Evolutionary conservation across 2,797 vertebrate genomes (phyloP).

Genomic region (Enteromius viviparus): DNA sequence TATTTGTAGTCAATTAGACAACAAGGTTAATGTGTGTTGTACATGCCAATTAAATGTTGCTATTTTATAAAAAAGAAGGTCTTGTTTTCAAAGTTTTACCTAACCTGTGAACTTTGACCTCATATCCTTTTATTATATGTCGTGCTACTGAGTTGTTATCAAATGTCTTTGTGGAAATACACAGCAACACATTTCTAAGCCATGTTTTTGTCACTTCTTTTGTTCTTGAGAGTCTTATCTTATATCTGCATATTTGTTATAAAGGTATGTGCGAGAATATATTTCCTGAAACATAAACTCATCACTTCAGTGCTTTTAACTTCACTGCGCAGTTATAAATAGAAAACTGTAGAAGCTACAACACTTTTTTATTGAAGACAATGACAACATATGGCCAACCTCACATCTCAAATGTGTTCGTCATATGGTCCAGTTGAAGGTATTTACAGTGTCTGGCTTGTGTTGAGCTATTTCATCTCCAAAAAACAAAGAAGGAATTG

Average conservation of each 20-base stretch:
- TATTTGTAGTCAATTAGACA: neutral
- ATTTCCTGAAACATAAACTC: neutral
- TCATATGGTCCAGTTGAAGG: slow-evolving; percentile 33
- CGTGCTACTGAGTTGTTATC: neutral
- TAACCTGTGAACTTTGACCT: neutral
- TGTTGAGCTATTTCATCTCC: slow-evolving; percentile 51
- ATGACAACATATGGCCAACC: slow-evolving; percentile 13
- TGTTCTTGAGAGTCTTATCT: neutral
- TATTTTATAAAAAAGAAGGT: neutral
- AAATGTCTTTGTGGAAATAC: neutral
- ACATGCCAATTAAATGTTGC: neutral
- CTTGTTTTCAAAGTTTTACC: neutral
- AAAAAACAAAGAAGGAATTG: slow-evolving; percentile 52
- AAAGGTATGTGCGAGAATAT: slow-evolving; percentile 11
- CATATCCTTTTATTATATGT: neutral
- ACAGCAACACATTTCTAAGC: neutral
- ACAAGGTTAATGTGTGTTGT: neutral
- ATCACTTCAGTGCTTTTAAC: neutral
- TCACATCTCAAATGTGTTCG: slow-evolving; percentile 31
- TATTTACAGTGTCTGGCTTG: slow-evolving; percentile 54
- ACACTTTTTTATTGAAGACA: neutral
- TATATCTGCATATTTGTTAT: neutral
- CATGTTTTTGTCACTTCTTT: neutral
- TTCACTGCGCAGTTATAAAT: neutral
- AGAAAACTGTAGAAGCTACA: neutral